phyloP scores from a whole-genome alignment of 1,140 invertebrate genomes.

The Pinna nobilis region DNA sequence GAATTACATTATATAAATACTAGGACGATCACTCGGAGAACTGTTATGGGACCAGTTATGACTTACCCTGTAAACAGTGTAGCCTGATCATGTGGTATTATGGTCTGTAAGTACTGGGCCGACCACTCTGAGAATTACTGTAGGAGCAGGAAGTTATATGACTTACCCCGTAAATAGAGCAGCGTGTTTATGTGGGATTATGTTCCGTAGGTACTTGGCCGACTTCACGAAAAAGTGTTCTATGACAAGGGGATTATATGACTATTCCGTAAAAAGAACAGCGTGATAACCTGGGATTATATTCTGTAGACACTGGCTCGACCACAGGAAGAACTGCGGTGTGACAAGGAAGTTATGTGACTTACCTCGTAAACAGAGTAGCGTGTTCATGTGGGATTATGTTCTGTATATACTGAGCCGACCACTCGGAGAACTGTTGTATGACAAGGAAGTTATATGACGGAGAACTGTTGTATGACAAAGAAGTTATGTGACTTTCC shows the following conservation, averaged over 20 bases:
- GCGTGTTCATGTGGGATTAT: constrained; percentile 19
- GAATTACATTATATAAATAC: too few species aligned
- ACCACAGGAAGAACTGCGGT: constrained; percentile 12
- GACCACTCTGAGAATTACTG: constrained; percentile 15
- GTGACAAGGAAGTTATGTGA: too few species aligned
- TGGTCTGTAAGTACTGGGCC: constrained; percentile 5
- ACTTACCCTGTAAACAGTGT: constrained; percentile 18
- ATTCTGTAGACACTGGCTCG: constrained; percentile 6
- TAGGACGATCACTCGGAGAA: neutral
- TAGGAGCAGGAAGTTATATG: neutral
- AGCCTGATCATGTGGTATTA: constrained; percentile 16
- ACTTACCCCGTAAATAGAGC: constrained; percentile 17
- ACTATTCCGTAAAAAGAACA: constrained; percentile 9
- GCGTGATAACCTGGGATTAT: constrained; percentile 14
- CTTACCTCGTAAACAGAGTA: constrained; percentile 14
- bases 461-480: too few species aligned
- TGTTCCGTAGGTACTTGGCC: constrained; percentile 3
- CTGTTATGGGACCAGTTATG: neutral
- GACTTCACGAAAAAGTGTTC: too few species aligned
- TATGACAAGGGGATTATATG: too few species aligned
- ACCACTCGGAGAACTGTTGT: constrained; percentile 19
- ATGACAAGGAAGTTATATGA: too few species aligned
- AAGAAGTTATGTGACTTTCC: neutral
- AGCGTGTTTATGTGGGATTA: constrained; percentile 14
- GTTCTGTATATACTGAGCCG: constrained; percentile 5